A percentile compares a stretch with the other conserved stretches of the same genome.
phyloP scores from a whole-genome alignment of 1,140 invertebrate species.

The Elymnias hypermnestra region DNA sequence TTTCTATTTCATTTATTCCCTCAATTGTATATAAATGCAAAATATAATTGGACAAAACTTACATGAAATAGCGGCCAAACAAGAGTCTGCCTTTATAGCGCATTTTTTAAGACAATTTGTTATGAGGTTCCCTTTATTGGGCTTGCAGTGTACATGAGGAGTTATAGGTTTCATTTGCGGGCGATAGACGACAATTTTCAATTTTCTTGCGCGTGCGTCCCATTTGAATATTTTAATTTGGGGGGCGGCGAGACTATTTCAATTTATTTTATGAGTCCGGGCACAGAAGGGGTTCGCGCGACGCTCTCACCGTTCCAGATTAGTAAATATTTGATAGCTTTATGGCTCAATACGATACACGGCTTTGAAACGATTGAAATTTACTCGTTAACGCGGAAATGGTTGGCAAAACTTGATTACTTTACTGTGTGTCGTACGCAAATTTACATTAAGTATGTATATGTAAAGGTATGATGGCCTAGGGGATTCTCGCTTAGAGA shows the following conservation, averaged over 20 bases:
- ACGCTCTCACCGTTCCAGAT: conserved; percentile 63
- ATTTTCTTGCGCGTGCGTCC: conserved; percentile 75
- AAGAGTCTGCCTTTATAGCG: too few species aligned
- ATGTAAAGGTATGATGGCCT: too few species aligned
- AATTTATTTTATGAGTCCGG: conserved; percentile 73
- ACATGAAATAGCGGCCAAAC: too few species aligned
- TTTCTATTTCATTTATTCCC: too few species aligned
- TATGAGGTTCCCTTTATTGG: conserved; percentile 24
- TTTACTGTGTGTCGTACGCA: not conserved
- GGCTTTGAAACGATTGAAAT: conserved; percentile 12
- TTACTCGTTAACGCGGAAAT: conserved; percentile 6
- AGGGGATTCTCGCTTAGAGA: too few species aligned
- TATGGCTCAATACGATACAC: conserved; percentile 64
- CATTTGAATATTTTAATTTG: conserved; percentile 76
- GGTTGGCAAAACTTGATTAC: not conserved
- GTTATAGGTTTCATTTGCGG: conserved; percentile 75
- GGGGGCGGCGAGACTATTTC: conserved; percentile 74
- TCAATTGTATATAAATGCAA: too few species aligned
- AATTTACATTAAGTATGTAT: too few species aligned
- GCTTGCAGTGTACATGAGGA: conserved; percentile 53
- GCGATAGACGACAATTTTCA: conserved; percentile 75
- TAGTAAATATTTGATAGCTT: conserved; percentile 76
- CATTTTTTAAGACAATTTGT: too few species aligned
- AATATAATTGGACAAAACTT: too few species aligned
- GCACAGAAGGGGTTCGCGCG: conserved; percentile 62